phyloP scores from a whole-genome alignment of 2,113 vertebrate genomes.

The Kobus ellipsiprymnus region DNA sequence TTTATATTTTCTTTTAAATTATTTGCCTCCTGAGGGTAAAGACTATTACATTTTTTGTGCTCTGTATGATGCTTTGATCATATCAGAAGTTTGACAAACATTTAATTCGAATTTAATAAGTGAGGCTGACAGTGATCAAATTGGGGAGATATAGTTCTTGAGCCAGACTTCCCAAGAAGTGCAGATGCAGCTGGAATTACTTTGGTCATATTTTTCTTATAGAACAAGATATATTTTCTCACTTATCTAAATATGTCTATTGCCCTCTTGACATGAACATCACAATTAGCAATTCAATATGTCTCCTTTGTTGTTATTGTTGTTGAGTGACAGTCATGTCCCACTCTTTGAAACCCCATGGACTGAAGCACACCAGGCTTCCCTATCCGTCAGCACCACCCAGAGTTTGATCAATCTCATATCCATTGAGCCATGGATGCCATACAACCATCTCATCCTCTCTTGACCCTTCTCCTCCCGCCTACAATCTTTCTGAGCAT shows the following conservation, averaged over 20 bases:
- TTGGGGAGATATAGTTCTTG: background rate
- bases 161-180: background rate
- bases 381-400: background rate
- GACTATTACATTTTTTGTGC: background rate
- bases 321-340: background rate
- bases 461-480: background rate
- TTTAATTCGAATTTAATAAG: background rate
- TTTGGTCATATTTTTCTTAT: constrained; percentile 46
- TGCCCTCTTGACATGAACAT: constrained; percentile 21
- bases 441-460: background rate
- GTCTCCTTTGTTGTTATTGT: background rate
- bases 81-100: background rate
- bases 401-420: background rate
- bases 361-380: background rate
- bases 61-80: background rate
- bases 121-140: background rate
- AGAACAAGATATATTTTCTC: constrained; percentile 20
- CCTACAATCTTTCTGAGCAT: background rate
- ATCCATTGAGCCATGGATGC: background rate
- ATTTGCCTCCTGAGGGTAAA: background rate
- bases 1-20: background rate
- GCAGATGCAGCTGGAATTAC: background rate
- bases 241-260: constrained; percentile 23
- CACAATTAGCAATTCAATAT: constrained; percentile 56
- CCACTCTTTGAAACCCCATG: background rate